Evolutionary conservation across 2,797 vertebrate genomes (phyloP), one percentile per base, ranked within the genome.

Genomic region (Amphiprion clarkii): DNA sequence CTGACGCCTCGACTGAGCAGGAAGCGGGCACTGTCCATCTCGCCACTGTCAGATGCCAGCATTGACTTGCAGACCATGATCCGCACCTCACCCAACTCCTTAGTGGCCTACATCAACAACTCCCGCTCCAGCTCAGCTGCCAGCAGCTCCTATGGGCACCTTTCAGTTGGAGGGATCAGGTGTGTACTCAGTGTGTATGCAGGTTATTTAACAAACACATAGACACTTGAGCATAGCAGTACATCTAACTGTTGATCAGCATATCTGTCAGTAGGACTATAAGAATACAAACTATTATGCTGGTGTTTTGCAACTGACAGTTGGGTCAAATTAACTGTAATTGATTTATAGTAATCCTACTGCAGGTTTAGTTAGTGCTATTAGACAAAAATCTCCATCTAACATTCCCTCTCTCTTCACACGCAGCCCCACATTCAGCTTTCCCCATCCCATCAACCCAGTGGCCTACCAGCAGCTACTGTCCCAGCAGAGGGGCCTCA

Each of bases 31-130:
- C 88, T 99, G 81, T 99, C 98, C 67, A 98, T 99, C 90, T 99
- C 98, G 0, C 98, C 98, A 0, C 94, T 98, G 72, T 99, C 98
- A 0, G 98, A 99, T 0, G 97, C 97, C 94, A 99, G 98, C 94
- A 98, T 99, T 8, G 98, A 99, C 93, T 95, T 99, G 60, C 98
- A 99, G 94, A 98, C 97, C 3, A 99, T 99, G 98, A 99, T 99
- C 93, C 96, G 98, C 71, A 99, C 98, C 48, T 99, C 98, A 0
- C 98, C 98, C 76, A 99, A 98, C 93, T 99, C 98, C 0, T 94
- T 99, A 29, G 98, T 99, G 83, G 98, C 98, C 0, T 99, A 99
- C 87, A 99, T 99, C 94, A 99, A 99, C 94, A 99, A 98, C 88
- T 99, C 98, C 0, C 95, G 98, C 29, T 97, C 98, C 93, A 99